Base-by-base conservation (phyloP, 2,113 vertebrate species). In the Eulacestoma nigropectus region DNA sequence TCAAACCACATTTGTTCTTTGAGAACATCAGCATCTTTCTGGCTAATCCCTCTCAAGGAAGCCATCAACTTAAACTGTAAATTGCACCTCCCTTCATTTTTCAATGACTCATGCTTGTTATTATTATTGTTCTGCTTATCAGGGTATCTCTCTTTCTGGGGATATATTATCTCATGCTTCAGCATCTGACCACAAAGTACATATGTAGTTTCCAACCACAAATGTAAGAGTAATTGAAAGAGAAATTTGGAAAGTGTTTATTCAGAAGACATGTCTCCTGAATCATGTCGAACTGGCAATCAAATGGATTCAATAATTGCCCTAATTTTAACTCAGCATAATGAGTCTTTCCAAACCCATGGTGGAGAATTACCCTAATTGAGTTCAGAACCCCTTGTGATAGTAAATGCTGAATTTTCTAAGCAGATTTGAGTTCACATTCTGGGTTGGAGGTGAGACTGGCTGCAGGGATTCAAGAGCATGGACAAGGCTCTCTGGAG, bases 71-170 rank as follows among this genome's bases (percentile, higher is more conserved):
- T 52, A 18, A 80, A 67, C 2, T 57, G 19, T 65, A 77, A 47
- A 8, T 77, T 84, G 17, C 55, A 55, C 37, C 57, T 95, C 59
- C 77, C 44, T 78, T 96, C 70, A 52, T 87, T 96, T 95, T 83
- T 88, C 68, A 90, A 13, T 74, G 82, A 67, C 1, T 2, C 33
- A 25, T 18, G 11, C 29, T 77, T 95, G 53, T 90, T 93, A 13
- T 69, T 86, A 44, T 73, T 91, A 89, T 69, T 53, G 7, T 74
- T 96, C 72, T 86, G 56, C 87, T 95, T 97, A 97, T 96, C 90
- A 83, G 63, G 67, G 11, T 41, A 75, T 90, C 83, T 94, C 41
- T 79, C 41, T 90, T 90, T 72, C 56, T 89, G 68, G 62, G 29
- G 14, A 42, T 75, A 25, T n/a, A 84, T 84, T 90, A 92, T 91